A percentile compares a stretch with the other conserved stretches of the same genome.
These are phyloP conservation scores for Shinisaurus crocodilurus DNA, from an alignment of 2,113 vertebrate genomes.

Conservation along the genomic window DNA sequence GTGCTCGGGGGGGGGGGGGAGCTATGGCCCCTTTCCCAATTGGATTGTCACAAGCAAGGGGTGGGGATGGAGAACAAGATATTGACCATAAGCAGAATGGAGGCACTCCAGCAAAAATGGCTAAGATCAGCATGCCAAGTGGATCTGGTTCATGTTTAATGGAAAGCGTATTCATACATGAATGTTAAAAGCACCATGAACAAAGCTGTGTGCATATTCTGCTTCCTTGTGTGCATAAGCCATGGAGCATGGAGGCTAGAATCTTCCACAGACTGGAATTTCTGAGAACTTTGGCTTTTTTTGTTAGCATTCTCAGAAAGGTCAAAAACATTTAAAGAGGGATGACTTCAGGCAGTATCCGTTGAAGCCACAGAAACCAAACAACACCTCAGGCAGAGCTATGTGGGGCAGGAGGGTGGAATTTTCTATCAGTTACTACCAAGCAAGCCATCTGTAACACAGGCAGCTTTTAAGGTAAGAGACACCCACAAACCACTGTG, in stretches of 20 bases:
- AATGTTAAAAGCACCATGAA: neutral
- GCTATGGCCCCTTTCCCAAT: neutral
- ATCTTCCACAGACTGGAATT: neutral
- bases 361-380: neutral
- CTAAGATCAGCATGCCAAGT: neutral
- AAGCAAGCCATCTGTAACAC: neutral
- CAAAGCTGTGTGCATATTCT: too few species aligned
- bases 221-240: neutral
- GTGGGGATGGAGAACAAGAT: too few species aligned
- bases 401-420: neutral
- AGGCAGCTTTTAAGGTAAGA: neutral
- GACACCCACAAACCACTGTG: neutral
- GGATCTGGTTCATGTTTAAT: neutral
- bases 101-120: neutral
- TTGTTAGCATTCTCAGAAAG: neutral
- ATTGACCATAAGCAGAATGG: neutral
- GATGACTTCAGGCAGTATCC: neutral
- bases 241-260: neutral
- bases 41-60: neutral
- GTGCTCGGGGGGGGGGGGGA: neutral
- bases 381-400: neutral
- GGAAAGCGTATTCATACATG: neutral
- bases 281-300: neutral
- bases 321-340: neutral
- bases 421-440: neutral